A percentile compares a stretch with the other conserved stretches of the same genome.
phyloP scores from a whole-genome alignment of 2,888 invertebrate genomes.

The Carcina quercana region DNA sequence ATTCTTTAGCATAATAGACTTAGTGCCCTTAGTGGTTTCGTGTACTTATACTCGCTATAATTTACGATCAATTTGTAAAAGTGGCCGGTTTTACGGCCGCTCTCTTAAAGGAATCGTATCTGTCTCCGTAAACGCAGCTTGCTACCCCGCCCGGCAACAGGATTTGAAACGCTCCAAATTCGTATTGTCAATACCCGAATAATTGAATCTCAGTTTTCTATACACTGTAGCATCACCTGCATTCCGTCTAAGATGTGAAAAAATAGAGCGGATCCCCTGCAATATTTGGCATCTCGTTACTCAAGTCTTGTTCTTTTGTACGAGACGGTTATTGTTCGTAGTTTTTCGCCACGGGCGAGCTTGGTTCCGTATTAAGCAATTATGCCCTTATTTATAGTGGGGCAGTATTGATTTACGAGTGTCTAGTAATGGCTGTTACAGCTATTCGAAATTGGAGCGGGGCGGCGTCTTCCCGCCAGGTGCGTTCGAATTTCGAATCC shows the following conservation, averaged over 20 bases:
- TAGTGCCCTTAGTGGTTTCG: constrained; percentile 21
- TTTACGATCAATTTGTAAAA: constrained; percentile 64
- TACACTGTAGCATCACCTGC: constrained; percentile 64
- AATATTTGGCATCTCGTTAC: constrained; percentile 62
- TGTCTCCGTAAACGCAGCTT: too few relatives aligned
- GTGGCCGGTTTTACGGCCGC: constrained; percentile 49
- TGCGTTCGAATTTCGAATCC: constrained; percentile 44
- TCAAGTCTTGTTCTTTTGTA: constrained; percentile 58
- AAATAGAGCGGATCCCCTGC: constrained; percentile 44
- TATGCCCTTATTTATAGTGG: constrained; percentile 54
- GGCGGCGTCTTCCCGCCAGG: constrained; percentile 56
- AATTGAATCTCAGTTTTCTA: constrained; percentile 64
- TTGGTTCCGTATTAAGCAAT: constrained; percentile 45
- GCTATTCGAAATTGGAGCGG: constrained; percentile 23
- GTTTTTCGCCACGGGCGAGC: constrained; percentile 32
- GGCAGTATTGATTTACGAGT: constrained; percentile 50
- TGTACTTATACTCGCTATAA: constrained; percentile 30
- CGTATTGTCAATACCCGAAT: constrained; percentile 55
- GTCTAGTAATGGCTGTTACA: constrained; percentile 32
- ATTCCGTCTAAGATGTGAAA: constrained; percentile 33
- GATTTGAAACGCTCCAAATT: constrained; percentile 47
- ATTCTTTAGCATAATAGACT: constrained; percentile 4
- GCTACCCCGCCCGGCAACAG: constrained; percentile 36
- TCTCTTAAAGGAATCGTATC: constrained; percentile 17
- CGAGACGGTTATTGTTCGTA: constrained; percentile 41